phyloP scores from a whole-genome alignment of 2,888 invertebrate genomes.

The Notocelia uddmanniana region DNA sequence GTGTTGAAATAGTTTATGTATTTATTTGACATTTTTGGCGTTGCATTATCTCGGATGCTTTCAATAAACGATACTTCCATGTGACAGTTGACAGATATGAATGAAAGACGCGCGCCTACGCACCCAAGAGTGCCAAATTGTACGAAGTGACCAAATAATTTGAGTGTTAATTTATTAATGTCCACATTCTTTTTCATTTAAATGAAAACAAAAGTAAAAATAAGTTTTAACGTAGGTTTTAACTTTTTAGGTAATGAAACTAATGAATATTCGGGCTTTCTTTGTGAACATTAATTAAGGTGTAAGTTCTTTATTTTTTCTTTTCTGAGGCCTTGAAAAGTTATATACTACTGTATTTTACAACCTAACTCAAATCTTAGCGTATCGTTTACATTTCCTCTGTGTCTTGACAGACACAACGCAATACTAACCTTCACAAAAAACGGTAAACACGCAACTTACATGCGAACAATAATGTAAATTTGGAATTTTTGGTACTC shows the following conservation, averaged over 20 bases:
- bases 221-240: neutral
- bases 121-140: conserved; percentile 36
- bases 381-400: neutral
- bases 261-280: no score
- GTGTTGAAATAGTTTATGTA: conserved; percentile 29
- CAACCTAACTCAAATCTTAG: neutral
- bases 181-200: conserved; percentile 12
- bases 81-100: conserved; percentile 31
- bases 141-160: conserved; percentile 31
- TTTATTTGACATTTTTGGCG: conserved; percentile 43
- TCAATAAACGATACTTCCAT: conserved; percentile 7
- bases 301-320: no score
- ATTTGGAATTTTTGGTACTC: conserved; percentile 19
- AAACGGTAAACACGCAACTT: conserved; percentile 5
- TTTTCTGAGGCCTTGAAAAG: no score
- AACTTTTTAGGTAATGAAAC: no score
- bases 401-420: neutral
- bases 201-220: conserved; percentile 25
- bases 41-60: conserved; percentile 29
- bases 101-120: conserved; percentile 42
- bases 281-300: no score
- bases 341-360: no score
- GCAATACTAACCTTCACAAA: neutral
- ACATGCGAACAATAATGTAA: neutral
- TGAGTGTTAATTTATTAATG: conserved; percentile 30